Evolutionary conservation across 1,140 invertebrate species (phyloP), one percentile per base, ranked within the genome.

Genomic region (Temnothorax nylanderi): DNA sequence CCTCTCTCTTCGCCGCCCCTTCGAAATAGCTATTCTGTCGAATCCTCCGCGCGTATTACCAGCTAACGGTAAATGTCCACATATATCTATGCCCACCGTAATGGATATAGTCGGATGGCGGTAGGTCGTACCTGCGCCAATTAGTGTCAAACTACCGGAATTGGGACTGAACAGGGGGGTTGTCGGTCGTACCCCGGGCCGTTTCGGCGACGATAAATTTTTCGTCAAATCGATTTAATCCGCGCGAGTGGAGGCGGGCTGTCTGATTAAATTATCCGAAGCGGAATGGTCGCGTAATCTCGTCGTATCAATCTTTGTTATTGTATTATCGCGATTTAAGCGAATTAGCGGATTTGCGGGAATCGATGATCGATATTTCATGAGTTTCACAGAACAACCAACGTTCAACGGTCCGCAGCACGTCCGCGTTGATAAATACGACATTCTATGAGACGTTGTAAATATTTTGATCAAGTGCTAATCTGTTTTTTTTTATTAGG

Each of bases 141-240:
- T 84, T 84, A 84, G 69, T 84, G 80, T 84, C 80, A 84, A 74
- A 84, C 80, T 84, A 84, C 80, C 54, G 80, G 69, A 84, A 84
- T 84, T 74, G 67, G 67, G 69, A 74, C 69, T 16, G 69, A 84
- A 84, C 69, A 44, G 72, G 69, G 49, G 49, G 6, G 37, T 74
- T 34, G 80, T 74, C 80, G 67, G 26, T 10, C 26, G 54, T 41
- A 41, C 62, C 77, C 18, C 3, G 41, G 41, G 13, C 67, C 37
- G 51, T 74, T 82, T 82, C 67, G 26, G 69, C 18, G 69, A 56
- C 80, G 80, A 84, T 84, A 84, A 84, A 84, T 84, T 84, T 84
- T 84, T 84, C 51, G 80, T 18, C 41, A n/a, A 74, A 74, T 74
- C 80, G 80, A 74, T 84, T 84, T 84, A 74, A 74, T 74, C 69